These are phyloP conservation scores for Dermatophagoides farinae DNA, from an alignment of 1,140 invertebrate genomes.

Conservation along the genomic window DNA sequence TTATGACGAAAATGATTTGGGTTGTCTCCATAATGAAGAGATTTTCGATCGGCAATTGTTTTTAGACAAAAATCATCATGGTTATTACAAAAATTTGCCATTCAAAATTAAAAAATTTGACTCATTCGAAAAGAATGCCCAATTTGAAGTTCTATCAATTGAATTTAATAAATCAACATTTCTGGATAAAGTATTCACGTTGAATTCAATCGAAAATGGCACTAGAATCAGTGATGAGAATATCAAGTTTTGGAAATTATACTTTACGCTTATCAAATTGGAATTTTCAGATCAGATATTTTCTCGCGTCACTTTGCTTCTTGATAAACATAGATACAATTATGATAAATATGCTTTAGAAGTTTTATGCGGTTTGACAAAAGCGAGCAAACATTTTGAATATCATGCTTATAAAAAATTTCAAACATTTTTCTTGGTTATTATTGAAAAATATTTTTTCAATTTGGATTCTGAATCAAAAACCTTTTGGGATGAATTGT, in stretches of 20 bases:
- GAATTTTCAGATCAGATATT: background rate
- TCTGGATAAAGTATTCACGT: background rate
- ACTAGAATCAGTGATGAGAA: background rate
- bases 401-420: background rate
- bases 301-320: background rate
- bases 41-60: background rate
- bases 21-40: background rate
- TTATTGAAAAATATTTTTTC: background rate
- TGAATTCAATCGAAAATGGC: constrained; percentile 1
- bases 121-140: too few relatives aligned
- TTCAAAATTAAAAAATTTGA: too few relatives aligned
- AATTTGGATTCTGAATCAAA: background rate
- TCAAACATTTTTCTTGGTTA: background rate
- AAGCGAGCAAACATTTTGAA: background rate
- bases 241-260: background rate
- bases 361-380: background rate
- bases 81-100: background rate
- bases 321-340: background rate
- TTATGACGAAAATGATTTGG: background rate
- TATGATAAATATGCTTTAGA: background rate
- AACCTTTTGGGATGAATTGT: background rate
- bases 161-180: background rate
- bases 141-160: too few relatives aligned
- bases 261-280: background rate
- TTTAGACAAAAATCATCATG: background rate